Conservation (phyloP, 2,113 vertebrate genomes). For the Neogale vison region DNA sequence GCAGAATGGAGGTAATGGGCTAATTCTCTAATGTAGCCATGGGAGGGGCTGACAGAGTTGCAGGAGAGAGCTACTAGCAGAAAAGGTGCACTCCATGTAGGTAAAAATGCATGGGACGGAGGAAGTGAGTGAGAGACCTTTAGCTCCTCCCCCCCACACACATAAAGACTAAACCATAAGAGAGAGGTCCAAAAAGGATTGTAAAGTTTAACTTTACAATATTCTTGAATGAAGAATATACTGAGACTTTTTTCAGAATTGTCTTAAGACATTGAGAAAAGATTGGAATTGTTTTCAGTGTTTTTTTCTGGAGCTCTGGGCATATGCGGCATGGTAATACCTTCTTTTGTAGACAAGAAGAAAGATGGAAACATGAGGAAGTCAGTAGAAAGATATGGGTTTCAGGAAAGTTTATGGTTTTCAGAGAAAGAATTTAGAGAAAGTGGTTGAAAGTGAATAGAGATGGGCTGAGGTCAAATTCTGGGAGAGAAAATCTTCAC, state of each 20-base stretch:
- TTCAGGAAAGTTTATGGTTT: background rate
- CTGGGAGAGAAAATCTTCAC: background rate
- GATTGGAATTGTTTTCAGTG: background rate
- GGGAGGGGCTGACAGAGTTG: background rate
- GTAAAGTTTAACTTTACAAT: background rate
- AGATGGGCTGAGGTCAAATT: background rate
- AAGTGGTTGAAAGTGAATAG: background rate
- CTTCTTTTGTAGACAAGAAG: background rate
- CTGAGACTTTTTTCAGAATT: background rate
- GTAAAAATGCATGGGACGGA: background rate
- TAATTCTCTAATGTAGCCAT: background rate
- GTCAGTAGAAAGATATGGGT: background rate
- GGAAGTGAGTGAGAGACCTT: background rate
- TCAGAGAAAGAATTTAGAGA: background rate
- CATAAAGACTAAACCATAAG: background rate
- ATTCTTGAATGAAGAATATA: background rate
- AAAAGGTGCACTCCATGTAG: background rate
- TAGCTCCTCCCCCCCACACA: background rate
- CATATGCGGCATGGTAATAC: background rate
- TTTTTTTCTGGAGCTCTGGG: background rate
- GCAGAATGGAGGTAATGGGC: background rate
- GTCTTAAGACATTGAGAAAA: background rate
- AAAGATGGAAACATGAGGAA: background rate
- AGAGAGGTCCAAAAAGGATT: background rate
- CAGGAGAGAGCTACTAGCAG: background rate